Conservation (phyloP, 2,888 invertebrate genomes). For the Polyommatus iphigenia region DNA sequence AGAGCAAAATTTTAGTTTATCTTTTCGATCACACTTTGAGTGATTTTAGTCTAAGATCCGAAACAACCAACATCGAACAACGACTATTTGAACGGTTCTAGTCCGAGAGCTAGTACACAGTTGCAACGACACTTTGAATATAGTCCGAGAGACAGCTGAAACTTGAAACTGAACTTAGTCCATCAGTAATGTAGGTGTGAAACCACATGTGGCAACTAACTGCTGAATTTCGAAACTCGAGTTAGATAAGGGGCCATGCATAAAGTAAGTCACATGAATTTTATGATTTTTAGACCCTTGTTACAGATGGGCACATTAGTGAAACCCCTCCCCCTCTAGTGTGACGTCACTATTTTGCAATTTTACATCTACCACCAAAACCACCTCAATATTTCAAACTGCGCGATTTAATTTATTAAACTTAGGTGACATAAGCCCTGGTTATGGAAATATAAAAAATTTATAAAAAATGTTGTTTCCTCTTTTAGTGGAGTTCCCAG, state of each 20-base stretch:
- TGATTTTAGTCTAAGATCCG: background rate
- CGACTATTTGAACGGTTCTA: background rate
- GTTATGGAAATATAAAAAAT: too few relatives aligned
- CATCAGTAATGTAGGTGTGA: background rate
- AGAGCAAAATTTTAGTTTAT: background rate
- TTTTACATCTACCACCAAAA: background rate
- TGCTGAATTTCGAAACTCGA: background rate
- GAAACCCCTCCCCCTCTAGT: background rate
- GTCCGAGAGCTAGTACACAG: background rate
- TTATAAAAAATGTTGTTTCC: too few relatives aligned
- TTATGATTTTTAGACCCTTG: background rate
- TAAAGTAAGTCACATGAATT: background rate
- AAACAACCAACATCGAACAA: background rate
- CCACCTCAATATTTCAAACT: too few relatives aligned
- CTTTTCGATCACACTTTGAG: background rate
- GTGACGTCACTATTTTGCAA: background rate
- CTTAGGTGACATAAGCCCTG: too few relatives aligned
- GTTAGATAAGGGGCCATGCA: background rate
- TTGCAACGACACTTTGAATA: conserved; percentile 9
- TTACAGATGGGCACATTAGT: background rate
- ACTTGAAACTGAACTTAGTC: background rate
- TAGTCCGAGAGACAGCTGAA: background rate
- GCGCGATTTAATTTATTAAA: too few relatives aligned
- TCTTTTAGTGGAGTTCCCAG: too few relatives aligned
- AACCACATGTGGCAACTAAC: background rate